phyloP scores from a whole-genome alignment of 1,140 invertebrate genomes.

The Hermetia illucens region DNA sequence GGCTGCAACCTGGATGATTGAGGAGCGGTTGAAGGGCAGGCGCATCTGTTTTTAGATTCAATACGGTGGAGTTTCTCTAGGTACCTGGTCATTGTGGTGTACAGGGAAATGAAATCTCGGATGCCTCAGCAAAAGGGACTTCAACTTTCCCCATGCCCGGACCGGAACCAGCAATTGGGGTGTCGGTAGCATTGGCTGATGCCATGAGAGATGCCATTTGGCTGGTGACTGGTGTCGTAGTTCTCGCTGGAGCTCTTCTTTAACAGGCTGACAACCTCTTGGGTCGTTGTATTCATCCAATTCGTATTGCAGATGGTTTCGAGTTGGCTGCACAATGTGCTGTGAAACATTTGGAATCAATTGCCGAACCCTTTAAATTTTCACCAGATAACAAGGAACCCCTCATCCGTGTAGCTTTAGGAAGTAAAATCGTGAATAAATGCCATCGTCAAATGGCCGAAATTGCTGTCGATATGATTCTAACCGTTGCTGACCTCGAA shows the following conservation, averaged over 20 bases:
- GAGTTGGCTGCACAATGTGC: slow-evolving; percentile 91
- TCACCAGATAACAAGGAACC: slow-evolving; percentile 71
- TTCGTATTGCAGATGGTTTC: slow-evolving; percentile 97
- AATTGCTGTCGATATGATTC: slow-evolving; percentile 90
- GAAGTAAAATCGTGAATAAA: slow-evolving; percentile 95
- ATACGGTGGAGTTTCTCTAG: too few species aligned
- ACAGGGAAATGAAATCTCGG: too few species aligned
- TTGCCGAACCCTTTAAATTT: slow-evolving; percentile 82
- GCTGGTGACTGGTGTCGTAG: slow-evolving; percentile 97
- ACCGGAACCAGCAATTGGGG: too few species aligned
- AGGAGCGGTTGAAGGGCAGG: too few species aligned
- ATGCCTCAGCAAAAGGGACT: too few species aligned
- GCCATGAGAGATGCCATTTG: slow-evolving; percentile 99
- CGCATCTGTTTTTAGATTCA: too few species aligned
- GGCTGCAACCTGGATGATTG: too few species aligned
- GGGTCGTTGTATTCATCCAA: slow-evolving; percentile 97
- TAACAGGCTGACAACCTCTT: slow-evolving; percentile 89
- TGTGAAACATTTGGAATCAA: slow-evolving; percentile 71
- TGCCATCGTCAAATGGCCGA: slow-evolving; percentile 96
- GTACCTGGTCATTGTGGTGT: too few species aligned
- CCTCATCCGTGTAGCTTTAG: slow-evolving; percentile 84
- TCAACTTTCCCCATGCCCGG: too few species aligned
- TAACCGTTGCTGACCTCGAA: slow-evolving; percentile 61
- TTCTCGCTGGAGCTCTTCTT: slow-evolving; percentile 67
- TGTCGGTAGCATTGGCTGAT: too few species aligned